phyloP scores from a whole-genome alignment of 2,113 vertebrate genomes.

The Chamaea fasciata region DNA sequence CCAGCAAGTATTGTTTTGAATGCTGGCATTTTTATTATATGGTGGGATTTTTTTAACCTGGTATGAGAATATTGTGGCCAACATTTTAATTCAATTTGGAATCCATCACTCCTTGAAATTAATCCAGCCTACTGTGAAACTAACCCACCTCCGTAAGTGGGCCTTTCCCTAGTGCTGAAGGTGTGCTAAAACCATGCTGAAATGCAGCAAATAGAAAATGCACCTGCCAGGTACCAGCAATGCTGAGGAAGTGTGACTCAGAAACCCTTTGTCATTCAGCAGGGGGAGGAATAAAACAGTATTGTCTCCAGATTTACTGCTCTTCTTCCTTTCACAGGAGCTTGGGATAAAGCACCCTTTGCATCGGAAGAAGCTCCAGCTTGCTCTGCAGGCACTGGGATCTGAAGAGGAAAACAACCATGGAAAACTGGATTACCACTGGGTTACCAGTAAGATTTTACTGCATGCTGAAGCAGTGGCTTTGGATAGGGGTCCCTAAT shows the following conservation, averaged over 20 bases:
- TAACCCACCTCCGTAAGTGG: background rate
- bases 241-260: background rate
- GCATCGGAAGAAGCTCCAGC: slow-evolving; percentile 95
- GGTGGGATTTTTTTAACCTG: background rate
- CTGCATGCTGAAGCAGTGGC: background rate
- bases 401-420: slow-evolving; percentile 95
- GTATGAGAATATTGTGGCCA: background rate
- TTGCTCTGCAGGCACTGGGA: slow-evolving; percentile 91
- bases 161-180: background rate
- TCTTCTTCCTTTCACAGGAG: slow-evolving; percentile 75
- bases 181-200: background rate
- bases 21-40: background rate
- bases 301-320: background rate
- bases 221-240: background rate
- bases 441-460: slow-evolving; percentile 90
- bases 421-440: slow-evolving; percentile 93
- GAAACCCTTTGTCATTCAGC: background rate
- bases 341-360: slow-evolving; percentile 92
- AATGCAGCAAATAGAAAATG: background rate
- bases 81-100: background rate
- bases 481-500: background rate
- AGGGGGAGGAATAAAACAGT: background rate
- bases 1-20: background rate
- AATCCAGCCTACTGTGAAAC: background rate
- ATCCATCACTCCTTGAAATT: background rate